Base-by-base conservation (phyloP, 2,888 invertebrate species). In the Aspidiotus rigidus region DNA sequence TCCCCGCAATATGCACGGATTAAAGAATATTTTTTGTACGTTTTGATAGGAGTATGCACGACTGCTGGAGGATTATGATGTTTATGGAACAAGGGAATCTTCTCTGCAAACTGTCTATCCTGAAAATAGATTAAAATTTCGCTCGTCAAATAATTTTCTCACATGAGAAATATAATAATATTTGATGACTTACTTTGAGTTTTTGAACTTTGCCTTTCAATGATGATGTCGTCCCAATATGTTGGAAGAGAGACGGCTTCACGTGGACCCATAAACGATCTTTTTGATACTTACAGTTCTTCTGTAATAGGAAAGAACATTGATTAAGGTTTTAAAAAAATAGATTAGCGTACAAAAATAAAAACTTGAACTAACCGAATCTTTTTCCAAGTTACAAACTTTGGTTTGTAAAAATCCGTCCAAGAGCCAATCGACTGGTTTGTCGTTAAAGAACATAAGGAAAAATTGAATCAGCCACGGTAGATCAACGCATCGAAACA, bases 401-500 rank as follows among this genome's bases (percentile, higher is more conserved):
- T 90, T 90, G 6, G 93, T 92, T 70, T 88, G 86, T 67, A 96
- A 84, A 73, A 94, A 86, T 77, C 93, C 88, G 75, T 94, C 93
- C 11, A 97, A 80, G 7, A 98, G 81, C 97, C 97, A 98, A 77
- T 98, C 97, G 0, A 96, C 94, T 0, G 98, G 97, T 80, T 96
- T 94, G 76, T 96, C 93, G 76, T 87, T 88, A 79, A 93, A 92
- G 78, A 98, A 97, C 85, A 97, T 88, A 77, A 97, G 86, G 75
- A 97, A 89, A 79, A 94, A 97, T 73, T 93, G 90, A 54, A 93
- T 86, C 72, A 97, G 82, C 81, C 88, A 87, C 0, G 90, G 88
- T 28, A 97, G 80, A 76, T 94, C 91, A 0, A 88, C 85, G 16
- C 92, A 89, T 76, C 90, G 89, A 79, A 98, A 95, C 82, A 98